phyloP scores from a whole-genome alignment of 2,888 invertebrate species.

The Euclidia mi region DNA sequence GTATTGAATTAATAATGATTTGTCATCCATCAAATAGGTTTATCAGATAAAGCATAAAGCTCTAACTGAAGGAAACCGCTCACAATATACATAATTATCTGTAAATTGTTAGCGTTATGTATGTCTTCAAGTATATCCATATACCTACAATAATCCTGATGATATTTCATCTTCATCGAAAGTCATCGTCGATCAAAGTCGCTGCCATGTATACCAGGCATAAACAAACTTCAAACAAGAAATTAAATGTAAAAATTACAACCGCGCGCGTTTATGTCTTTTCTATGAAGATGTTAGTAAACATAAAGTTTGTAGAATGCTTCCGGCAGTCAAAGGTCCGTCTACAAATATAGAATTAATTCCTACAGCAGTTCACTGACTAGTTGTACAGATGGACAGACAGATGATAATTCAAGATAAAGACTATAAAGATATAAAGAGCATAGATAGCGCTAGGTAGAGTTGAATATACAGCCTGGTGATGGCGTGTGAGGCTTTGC shows the following conservation, averaged over 20 bases:
- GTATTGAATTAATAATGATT: no score
- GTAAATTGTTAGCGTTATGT: no score
- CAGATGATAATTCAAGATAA: constrained; percentile 77
- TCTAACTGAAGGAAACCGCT: no score
- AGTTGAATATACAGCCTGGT: constrained; percentile 5
- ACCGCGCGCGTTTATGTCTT: constrained; percentile 19
- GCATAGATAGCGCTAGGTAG: constrained; percentile 44
- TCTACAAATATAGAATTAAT: constrained; percentile 57
- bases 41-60: no score
- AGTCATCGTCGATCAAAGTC: no score
- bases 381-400: constrained; percentile 33
- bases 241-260: constrained; percentile 2
- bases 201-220: no score
- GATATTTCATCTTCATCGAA: no score
- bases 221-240: not conserved
- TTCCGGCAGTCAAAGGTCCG: constrained; percentile 37
- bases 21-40: no score
- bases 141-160: no score
- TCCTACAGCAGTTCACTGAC: constrained; percentile 63
- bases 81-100: no score
- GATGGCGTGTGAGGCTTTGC: not conserved
- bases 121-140: no score
- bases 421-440: constrained; percentile 67
- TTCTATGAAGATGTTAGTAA: constrained; percentile 16
- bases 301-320: constrained; percentile 24